Conservation (phyloP, 2,888 invertebrate species). For the Metallyticus violacea region DNA sequence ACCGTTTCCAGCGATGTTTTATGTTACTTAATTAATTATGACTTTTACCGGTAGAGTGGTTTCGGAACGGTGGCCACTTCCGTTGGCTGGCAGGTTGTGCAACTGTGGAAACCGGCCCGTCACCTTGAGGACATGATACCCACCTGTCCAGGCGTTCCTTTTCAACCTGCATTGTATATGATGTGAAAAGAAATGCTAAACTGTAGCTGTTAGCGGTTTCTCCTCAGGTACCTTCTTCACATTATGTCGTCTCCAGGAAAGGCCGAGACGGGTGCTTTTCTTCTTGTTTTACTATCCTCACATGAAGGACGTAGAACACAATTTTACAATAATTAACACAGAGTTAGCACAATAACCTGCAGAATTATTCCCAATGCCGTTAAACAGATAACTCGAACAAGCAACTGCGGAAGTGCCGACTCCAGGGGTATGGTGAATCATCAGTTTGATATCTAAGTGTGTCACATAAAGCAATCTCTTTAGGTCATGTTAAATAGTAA, state of each 20-base stretch:
- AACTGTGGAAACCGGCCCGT: background rate
- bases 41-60: background rate
- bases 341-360: no score
- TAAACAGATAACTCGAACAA: no score
- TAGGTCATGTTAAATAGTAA: no score
- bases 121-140: background rate
- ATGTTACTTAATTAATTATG: background rate
- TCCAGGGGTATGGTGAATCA: no score
- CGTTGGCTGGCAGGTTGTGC: background rate
- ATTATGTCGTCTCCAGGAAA: background rate
- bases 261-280: no score
- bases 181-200: background rate
- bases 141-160: background rate
- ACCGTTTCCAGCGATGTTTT: no score
- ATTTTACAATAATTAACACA: no score
- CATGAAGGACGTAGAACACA: background rate
- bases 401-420: no score
- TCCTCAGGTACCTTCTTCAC: no score
- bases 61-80: background rate
- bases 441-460: no score
- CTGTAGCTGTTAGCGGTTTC: background rate
- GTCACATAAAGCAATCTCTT: no score
- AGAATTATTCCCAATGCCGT: no score
- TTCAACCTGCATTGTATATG: background rate
- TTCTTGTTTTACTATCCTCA: background rate